Evolutionary conservation across 2,888 invertebrate species (phyloP).

Genomic region (Orthosia incerta): DNA sequence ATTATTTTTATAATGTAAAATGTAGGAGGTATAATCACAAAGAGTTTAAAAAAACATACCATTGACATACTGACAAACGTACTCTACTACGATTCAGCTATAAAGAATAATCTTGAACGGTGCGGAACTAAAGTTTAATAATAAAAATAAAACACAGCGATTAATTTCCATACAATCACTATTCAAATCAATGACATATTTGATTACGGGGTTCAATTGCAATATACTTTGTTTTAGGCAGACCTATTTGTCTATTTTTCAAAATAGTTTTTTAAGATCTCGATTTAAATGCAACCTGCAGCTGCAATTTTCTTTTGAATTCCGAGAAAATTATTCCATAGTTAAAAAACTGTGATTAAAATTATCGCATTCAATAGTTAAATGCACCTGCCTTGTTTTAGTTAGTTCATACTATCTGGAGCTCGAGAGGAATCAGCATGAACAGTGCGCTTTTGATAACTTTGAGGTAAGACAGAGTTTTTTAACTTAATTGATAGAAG

Average conservation of each 20-base stretch:
- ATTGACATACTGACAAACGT: too few relatives aligned
- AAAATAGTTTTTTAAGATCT: not conserved
- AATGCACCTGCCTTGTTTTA: conserved; percentile 76
- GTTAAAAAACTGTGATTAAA: conserved; percentile 71
- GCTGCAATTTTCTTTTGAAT: conserved; percentile 68
- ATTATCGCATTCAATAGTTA: conserved; percentile 72
- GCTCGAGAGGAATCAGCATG: conserved; percentile 84
- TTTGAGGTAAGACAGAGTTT: conserved; percentile 76
- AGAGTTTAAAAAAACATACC: too few relatives aligned
- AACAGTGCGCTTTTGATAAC: conserved; percentile 77
- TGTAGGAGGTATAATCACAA: too few relatives aligned
- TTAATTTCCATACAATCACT: not conserved
- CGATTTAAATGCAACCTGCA: conserved; percentile 44
- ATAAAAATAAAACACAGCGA: not conserved
- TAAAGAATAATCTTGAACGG: not conserved
- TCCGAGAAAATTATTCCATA: conserved; percentile 76
- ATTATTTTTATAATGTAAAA: too few relatives aligned
- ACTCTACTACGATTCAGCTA: too few relatives aligned
- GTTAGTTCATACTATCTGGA: conserved; percentile 84
- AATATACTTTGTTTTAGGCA: conserved; percentile 4
- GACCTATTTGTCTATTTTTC: not conserved
- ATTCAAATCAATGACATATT: too few relatives aligned
- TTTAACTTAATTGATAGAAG: too few relatives aligned
- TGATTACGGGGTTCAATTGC: not conserved
- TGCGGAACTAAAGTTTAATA: conserved; percentile 1